These are phyloP conservation scores for Saccostrea glomerata DNA, from an alignment of 1,140 invertebrate genomes.

Conservation along the genomic window DNA sequence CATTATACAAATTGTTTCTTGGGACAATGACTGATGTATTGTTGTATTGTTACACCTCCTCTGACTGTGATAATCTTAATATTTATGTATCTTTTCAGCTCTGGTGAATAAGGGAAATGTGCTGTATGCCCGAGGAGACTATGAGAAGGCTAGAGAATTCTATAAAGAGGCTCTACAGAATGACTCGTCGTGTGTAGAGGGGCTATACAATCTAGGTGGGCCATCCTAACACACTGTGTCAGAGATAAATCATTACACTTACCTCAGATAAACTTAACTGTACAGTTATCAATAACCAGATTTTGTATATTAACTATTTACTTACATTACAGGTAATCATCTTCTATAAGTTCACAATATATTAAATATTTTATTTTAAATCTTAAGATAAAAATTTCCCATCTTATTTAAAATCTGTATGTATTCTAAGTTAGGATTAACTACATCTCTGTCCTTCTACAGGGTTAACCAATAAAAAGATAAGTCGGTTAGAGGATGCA, in stretches of 20 bases:
- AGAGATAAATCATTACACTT: background rate
- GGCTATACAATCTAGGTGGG: constrained; percentile 88
- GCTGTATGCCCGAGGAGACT: constrained; percentile 86
- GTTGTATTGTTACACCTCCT: too few species aligned
- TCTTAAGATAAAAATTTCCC: too few species aligned
- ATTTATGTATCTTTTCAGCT: constrained; percentile 78
- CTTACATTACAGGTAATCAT: too few species aligned
- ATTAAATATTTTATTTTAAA: too few species aligned
- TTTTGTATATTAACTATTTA: too few species aligned
- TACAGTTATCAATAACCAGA: background rate
- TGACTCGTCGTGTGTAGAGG: constrained; percentile 92
- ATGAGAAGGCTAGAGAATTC: constrained; percentile 87
- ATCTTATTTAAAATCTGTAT: too few species aligned
- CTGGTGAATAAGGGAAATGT: constrained; percentile 95
- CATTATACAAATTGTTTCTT: too few species aligned
- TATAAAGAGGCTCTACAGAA: constrained; percentile 89
- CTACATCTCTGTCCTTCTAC: constrained; percentile 48
- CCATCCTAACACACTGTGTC: too few species aligned
- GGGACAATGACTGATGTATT: too few species aligned
- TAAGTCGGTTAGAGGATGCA: constrained; percentile 87
- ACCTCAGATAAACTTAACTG: background rate
- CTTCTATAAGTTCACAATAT: too few species aligned
- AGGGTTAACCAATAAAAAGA: constrained; percentile 87
- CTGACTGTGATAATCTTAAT: too few species aligned
- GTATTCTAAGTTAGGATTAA: background rate